These are phyloP conservation scores for Apis cerana DNA, from an alignment of 1,140 invertebrate genomes.

Conservation along the genomic window DNA sequence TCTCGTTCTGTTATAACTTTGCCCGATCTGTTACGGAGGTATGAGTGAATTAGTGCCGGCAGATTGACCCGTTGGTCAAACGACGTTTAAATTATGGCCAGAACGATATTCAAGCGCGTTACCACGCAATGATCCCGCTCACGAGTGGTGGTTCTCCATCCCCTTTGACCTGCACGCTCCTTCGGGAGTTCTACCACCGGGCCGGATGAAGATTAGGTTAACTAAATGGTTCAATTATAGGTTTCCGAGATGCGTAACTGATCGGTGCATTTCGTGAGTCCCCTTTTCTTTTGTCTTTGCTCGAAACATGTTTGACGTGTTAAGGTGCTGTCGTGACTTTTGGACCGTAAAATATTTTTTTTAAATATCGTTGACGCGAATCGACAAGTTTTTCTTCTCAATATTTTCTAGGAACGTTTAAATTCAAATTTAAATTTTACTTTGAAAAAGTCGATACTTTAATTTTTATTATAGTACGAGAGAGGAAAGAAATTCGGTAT, in stretches of 20 bases:
- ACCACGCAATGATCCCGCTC: slow-evolving; percentile 32
- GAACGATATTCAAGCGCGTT: slow-evolving; percentile 52
- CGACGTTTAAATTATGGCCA: slow-evolving; percentile 60
- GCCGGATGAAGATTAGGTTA: slow-evolving; percentile 58
- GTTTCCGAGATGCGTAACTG: slow-evolving; percentile 54
- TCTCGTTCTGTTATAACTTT: slow-evolving; percentile 53
- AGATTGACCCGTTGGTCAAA: slow-evolving; percentile 66
- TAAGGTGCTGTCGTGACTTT: slow-evolving; percentile 10
- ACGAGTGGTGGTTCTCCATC: no score
- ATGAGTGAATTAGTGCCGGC: slow-evolving; percentile 70
- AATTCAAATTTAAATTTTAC: no score
- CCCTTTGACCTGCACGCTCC: neutral
- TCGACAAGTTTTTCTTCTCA: no score
- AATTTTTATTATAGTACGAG: no score
- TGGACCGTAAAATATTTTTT: no score
- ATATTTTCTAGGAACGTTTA: no score
- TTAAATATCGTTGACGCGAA: neutral
- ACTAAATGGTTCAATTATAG: slow-evolving; percentile 55
- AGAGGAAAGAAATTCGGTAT: no score
- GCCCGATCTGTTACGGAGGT: slow-evolving; percentile 64
- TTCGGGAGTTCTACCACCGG: slow-evolving; percentile 6
- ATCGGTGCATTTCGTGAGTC: slow-evolving; percentile 42
- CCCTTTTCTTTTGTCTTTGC: slow-evolving; percentile 21
- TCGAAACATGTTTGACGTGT: slow-evolving; percentile 25
- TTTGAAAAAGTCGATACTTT: no score